A percentile compares a stretch with the other conserved stretches of the same genome.
Conservation (phyloP, 2,797 vertebrate species). For the Neoniphon sammara region DNA sequence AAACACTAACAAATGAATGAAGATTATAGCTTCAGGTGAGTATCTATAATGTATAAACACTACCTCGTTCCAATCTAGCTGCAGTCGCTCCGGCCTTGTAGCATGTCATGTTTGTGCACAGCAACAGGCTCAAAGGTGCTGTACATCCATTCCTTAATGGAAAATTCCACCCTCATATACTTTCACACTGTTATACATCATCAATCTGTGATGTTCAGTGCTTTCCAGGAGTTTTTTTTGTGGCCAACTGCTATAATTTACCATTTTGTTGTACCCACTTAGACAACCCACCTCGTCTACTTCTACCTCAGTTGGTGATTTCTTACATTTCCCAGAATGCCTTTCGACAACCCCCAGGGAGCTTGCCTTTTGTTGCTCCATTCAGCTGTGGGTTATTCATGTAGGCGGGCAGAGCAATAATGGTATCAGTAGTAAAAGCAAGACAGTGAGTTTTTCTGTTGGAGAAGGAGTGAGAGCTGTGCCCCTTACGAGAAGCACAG, state of each 20-base stretch:
- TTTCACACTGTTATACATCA: neutral
- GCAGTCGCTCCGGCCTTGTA: neutral
- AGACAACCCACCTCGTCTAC: neutral
- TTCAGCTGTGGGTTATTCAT: neutral
- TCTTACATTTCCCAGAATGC: neutral
- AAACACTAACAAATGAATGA: too few species aligned
- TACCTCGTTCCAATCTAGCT: neutral
- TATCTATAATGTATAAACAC: conserved; percentile 34
- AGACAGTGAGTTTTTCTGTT: neutral
- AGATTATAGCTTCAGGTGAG: conserved; percentile 19
- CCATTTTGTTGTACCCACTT: conserved; percentile 1
- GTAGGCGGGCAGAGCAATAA: neutral
- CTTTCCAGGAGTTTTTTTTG: conserved; percentile 26
- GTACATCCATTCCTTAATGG: neutral
- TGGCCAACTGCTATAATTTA: conserved; percentile 22
- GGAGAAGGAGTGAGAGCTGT: too few species aligned
- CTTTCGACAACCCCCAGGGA: neutral
- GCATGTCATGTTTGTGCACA: neutral
- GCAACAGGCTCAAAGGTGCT: neutral
- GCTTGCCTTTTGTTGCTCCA: neutral
- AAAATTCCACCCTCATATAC: conserved; percentile 11
- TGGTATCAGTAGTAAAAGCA: neutral
- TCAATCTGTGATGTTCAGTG: conserved; percentile 32
- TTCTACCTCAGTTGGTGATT: neutral
- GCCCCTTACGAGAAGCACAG: neutral